phyloP scores from a whole-genome alignment of 2,113 vertebrate species.

The Steatornis caripensis region DNA sequence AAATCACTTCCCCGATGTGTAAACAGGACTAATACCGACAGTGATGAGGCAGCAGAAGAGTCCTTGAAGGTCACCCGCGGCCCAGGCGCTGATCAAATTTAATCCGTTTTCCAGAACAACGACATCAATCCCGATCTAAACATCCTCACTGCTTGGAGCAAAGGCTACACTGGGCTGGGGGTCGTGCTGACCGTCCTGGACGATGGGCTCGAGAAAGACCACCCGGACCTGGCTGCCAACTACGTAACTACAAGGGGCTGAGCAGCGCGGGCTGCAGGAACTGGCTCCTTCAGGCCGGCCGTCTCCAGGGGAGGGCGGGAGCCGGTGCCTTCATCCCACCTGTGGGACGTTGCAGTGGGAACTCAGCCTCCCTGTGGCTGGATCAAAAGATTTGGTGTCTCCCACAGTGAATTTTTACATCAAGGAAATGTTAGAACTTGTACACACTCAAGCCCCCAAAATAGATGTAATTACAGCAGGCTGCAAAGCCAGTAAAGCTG shows the following conservation, averaged over 20 bases:
- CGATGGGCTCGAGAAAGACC: slow-evolving; percentile 94
- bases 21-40: neutral
- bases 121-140: slow-evolving; percentile 84
- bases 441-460: neutral
- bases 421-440: neutral
- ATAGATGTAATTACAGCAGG: neutral
- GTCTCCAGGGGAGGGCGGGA: neutral
- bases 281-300: accelerated
- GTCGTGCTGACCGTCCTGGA: slow-evolving; percentile 93
- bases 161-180: slow-evolving; percentile 87
- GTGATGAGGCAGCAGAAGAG: neutral
- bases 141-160: slow-evolving; percentile 86
- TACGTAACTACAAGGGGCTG: slow-evolving; percentile 76
- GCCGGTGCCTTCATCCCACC: neutral
- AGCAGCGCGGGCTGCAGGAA: neutral
- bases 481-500: slow-evolving; percentile 19
- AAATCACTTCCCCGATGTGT: accelerated
- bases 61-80: neutral
- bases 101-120: slow-evolving; percentile 76
- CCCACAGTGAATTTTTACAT: accelerated
- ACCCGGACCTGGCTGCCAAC: slow-evolving; percentile 88
- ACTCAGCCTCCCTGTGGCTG: neutral
- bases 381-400: neutral
- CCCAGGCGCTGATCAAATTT: neutral
- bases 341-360: accelerated